Evolutionary conservation across 2,113 vertebrate genomes (phyloP).

Genomic region (Tachycineta bicolor): DNA sequence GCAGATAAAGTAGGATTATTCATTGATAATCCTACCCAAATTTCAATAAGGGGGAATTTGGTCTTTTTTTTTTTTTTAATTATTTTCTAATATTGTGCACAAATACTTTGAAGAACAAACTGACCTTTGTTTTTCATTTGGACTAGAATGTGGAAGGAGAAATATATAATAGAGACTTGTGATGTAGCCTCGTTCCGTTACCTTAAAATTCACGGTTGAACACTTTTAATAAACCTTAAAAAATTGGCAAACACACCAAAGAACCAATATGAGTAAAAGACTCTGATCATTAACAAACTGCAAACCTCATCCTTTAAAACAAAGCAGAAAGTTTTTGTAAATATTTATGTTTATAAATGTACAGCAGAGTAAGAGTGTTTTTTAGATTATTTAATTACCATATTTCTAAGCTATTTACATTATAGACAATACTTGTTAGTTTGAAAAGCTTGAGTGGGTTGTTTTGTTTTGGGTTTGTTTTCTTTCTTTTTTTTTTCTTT

Average conservation of each 20-base stretch:
- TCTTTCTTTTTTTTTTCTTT: not conserved
- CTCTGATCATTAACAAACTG: slow-evolving; percentile 76
- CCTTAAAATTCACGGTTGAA: slow-evolving; percentile 67
- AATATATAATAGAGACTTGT: slow-evolving; percentile 21
- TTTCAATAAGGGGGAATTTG: not conserved
- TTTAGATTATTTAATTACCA: slow-evolving; percentile 93
- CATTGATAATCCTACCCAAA: not conserved
- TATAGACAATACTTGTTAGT: slow-evolving; percentile 75
- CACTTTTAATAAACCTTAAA: slow-evolving; percentile 61
- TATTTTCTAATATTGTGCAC: slow-evolving; percentile 31
- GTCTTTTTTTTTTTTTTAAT: not conserved
- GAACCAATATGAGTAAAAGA: slow-evolving; percentile 75
- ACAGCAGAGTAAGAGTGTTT: slow-evolving; percentile 90
- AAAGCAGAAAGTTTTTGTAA: slow-evolving; percentile 83
- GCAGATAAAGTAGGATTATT: not conserved
- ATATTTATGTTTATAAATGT: slow-evolving; percentile 91
- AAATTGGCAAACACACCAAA: slow-evolving; percentile 81
- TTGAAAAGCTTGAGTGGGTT: slow-evolving; percentile 65
- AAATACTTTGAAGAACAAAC: slow-evolving; percentile 2
- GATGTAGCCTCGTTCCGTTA: slow-evolving; percentile 50
- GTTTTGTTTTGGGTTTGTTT: not conserved
- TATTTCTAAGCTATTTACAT: slow-evolving; percentile 84
- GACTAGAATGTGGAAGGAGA: slow-evolving; percentile 26
- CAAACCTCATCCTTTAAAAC: slow-evolving; percentile 80
- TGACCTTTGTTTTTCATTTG: slow-evolving; percentile 22